Conservation (phyloP, 1,140 invertebrate species). For the Protaetia brevitarsis region DNA sequence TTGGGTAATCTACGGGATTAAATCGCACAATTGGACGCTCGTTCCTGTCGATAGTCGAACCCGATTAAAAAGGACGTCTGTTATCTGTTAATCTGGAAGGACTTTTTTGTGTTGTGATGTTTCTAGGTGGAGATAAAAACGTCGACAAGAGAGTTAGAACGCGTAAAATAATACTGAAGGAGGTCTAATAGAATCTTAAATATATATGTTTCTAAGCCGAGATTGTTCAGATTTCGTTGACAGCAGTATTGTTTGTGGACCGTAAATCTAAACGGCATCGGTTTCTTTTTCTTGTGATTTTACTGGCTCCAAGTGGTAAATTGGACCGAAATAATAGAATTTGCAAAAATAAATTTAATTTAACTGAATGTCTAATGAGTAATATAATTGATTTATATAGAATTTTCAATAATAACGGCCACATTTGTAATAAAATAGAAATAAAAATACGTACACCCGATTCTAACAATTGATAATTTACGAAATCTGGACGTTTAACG, state of each 20-base stretch:
- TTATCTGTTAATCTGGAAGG: slow-evolving; percentile 14
- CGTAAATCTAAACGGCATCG: background rate
- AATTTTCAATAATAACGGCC: too few relatives aligned
- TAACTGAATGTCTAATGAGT: too few relatives aligned
- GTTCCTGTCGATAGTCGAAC: slow-evolving; percentile 6
- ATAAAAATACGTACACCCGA: background rate
- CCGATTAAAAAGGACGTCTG: slow-evolving; percentile 8
- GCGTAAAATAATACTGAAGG: background rate
- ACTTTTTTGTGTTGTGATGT: slow-evolving; percentile 15
- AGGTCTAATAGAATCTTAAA: background rate
- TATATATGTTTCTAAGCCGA: slow-evolving; percentile 1
- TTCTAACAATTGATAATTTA: background rate
- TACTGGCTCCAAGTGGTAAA: too few relatives aligned
- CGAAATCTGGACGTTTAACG: background rate
- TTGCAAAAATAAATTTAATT: too few relatives aligned
- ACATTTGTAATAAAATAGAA: background rate
- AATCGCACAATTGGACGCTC: slow-evolving; percentile 13
- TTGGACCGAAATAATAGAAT: too few relatives aligned
- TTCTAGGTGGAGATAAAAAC: slow-evolving; percentile 14
- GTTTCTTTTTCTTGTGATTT: too few relatives aligned
- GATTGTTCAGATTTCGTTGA: background rate
- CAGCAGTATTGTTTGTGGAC: background rate
- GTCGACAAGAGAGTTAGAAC: background rate
- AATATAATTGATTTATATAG: too few relatives aligned
- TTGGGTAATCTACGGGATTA: slow-evolving; percentile 14